Base-by-base conservation (phyloP, 2,113 vertebrate genomes). In the Gadus chalcogrammus region DNA sequence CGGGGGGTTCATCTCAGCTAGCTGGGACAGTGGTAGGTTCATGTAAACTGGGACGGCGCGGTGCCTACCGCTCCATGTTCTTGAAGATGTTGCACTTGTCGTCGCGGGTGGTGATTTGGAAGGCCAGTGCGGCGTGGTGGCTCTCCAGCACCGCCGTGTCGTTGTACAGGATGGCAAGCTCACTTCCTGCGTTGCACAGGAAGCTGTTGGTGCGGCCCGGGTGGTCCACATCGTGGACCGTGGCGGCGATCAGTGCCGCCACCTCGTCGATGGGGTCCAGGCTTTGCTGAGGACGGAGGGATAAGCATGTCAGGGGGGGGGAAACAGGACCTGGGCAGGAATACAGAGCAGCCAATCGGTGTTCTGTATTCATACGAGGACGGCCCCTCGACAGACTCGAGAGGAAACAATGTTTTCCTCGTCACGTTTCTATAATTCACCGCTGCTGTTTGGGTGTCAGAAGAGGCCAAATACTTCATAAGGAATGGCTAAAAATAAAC, bases 11-110 rank as follows among this genome's bases (percentile, higher is more conserved):
- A 24, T 24, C 22, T 24, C 22, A 24, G 22, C n/a, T 18, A 61
- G 8, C 22, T 24, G 22, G 22, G 22, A 24, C 22, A 24, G 22
- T 24, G 22, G 22, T 24, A 24, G 22, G 22, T 24, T 24, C 22
- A 24, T 24, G 22, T 24, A 24, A 24, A 2, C 22, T 24, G 22
- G 22, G 22, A 24, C 2, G 17, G 11, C 20, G 42, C 11, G 18
- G 60, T 52, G 61, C 90, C 79, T 27, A 98, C 97, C 96, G 93
- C 81, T 97, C 96, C 89, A 98, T 95, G 85, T 97, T 95, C 83
- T 93, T 97, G 81, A 99, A 99, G 84, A 99, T 98, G 86, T 98
- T 98, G 90, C 94, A 95, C 82, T 95, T 96, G 38, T 96, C 96
- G 12, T 98, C 94, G 1, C 92, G 80, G 0, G 90, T 91, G 81